These are phyloP conservation scores for Drosophila bifasciata DNA, from an alignment of 1,140 invertebrate species.

Conservation along the genomic window DNA sequence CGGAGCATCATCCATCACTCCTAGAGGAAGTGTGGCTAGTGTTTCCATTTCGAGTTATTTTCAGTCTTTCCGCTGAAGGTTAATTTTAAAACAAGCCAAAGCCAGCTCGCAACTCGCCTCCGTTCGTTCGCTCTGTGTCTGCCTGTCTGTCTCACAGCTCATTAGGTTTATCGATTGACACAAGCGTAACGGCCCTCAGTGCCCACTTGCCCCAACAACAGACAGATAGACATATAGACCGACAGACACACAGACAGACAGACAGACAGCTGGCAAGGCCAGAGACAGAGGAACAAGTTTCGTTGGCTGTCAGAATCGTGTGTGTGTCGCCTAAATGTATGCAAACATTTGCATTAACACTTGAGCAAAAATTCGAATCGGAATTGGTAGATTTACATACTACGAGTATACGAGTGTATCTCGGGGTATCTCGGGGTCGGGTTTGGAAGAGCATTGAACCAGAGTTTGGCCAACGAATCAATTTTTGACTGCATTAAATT, in stretches of 20 bases:
- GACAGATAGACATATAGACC: conserved; percentile 9
- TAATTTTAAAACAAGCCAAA: conserved; percentile 63
- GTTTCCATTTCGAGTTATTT: conserved; percentile 54
- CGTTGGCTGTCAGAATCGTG: conserved; percentile 16
- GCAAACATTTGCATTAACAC: conserved; percentile 65
- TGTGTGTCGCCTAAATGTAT: conserved; percentile 53
- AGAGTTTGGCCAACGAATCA: conserved; percentile 57
- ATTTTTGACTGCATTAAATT: conserved; percentile 77
- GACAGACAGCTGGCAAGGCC: conserved; percentile 16
- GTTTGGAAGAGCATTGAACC: conserved; percentile 56
- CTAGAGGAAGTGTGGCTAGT: conserved; percentile 35
- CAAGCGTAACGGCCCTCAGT: conserved; percentile 14
- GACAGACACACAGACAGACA: conserved; percentile 10
- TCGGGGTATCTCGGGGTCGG: conserved; percentile 2
- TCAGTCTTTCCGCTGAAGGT: conserved; percentile 33
- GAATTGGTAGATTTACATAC: conserved; percentile 1
- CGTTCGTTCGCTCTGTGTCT: conserved; percentile 38
- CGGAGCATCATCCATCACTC: conserved; percentile 1
- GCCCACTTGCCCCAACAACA: conserved; percentile 11
- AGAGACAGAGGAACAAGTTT: conserved; percentile 13
- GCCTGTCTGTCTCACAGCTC: conserved; percentile 59
- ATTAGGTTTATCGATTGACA: conserved; percentile 71
- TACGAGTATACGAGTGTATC: conserved; percentile 5
- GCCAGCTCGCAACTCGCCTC: not conserved
- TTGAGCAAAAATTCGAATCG: conserved; percentile 27